Conservation (phyloP, 2,113 vertebrate genomes). For the Equus przewalskii region DNA sequence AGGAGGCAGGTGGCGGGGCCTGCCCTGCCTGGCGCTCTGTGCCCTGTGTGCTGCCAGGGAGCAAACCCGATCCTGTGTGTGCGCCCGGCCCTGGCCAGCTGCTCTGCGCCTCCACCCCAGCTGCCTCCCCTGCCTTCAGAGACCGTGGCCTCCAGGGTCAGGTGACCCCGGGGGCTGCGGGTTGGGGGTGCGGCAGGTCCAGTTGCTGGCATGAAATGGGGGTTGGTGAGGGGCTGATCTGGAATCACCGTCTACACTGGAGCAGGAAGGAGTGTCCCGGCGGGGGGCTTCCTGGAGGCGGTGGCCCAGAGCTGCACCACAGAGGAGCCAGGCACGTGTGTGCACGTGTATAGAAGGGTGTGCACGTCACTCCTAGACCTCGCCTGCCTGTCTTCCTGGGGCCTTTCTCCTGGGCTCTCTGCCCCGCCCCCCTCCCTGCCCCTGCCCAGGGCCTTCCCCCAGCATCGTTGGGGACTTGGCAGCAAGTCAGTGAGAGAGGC, state of each 20-base stretch:
- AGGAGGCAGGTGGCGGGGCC: background rate
- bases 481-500: background rate
- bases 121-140: background rate
- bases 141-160: background rate
- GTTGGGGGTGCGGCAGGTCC: background rate
- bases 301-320: background rate
- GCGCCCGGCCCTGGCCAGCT: background rate
- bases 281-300: background rate
- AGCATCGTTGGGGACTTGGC: background rate
- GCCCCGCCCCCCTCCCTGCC: no score
- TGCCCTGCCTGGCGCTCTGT: fast-evolving
- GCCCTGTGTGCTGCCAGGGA: background rate
- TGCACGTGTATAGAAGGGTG: background rate
- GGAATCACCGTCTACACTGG: background rate
- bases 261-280: background rate
- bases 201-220: background rate
- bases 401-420: background rate
- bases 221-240: no score
- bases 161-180: background rate
- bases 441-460: background rate
- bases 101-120: fast-evolving
- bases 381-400: background rate
- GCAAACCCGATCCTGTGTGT: fast-evolving
- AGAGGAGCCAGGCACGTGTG: background rate
- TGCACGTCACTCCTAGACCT: background rate